Evolutionary conservation across 2,888 invertebrate genomes (phyloP).

Genomic region (Koerneria pararmatus): DNA sequence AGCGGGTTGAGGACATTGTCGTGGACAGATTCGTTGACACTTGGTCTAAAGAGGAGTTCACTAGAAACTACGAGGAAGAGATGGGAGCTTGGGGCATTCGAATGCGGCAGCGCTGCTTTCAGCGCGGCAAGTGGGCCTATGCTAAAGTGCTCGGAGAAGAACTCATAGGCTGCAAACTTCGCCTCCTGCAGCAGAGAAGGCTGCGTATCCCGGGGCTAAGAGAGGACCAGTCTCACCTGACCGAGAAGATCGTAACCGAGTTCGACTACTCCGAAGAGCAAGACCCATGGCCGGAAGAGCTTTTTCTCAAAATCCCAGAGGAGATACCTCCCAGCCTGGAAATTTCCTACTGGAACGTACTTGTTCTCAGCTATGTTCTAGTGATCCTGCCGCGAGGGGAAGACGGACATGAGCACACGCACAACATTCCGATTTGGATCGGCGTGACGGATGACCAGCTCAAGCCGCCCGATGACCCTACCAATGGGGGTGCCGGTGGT

Average conservation of each 20-base stretch:
- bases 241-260: constrained; percentile 27
- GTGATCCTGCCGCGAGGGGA: constrained; percentile 24
- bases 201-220: constrained; percentile 35
- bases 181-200: constrained; percentile 36
- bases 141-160: constrained; percentile 28
- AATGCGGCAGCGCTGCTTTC: constrained; percentile 40
- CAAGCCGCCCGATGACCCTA: constrained; percentile 33
- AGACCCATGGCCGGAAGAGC: constrained; percentile 26
- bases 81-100: constrained; percentile 37
- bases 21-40: constrained; percentile 46
- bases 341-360: constrained; percentile 46
- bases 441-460: constrained; percentile 46
- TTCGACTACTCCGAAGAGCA: constrained; percentile 26
- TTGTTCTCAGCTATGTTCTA: constrained; percentile 30
- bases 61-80: constrained; percentile 31
- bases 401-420: constrained; percentile 42
- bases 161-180: constrained; percentile 27
- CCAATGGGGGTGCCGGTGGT: too few species aligned
- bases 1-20: constrained; percentile 19
- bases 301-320: constrained; percentile 36
- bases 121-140: constrained; percentile 41
- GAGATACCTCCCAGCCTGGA: constrained; percentile 45
- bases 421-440: constrained; percentile 45
- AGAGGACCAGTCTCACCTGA: constrained; percentile 15
- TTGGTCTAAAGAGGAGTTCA: constrained; percentile 41